These are phyloP conservation scores for Elaphurus davidianus DNA, from an alignment of 2,113 vertebrate species.

Conservation along the genomic window DNA sequence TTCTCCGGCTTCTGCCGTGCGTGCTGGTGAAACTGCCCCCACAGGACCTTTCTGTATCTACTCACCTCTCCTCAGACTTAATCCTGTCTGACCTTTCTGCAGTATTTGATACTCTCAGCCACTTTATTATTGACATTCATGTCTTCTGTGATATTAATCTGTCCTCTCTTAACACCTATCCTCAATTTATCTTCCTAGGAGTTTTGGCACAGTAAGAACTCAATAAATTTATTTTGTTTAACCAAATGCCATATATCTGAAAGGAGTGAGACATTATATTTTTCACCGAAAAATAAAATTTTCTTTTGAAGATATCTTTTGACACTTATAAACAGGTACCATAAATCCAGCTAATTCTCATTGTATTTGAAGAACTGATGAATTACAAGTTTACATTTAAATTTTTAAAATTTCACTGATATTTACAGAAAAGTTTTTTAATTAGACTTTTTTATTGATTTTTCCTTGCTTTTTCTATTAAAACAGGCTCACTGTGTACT, in stretches of 20 bases:
- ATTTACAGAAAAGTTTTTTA: conserved; percentile 21
- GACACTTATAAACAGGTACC: neutral
- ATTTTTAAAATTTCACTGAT: neutral
- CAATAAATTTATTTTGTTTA: neutral
- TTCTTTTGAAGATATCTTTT: neutral
- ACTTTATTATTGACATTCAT: neutral
- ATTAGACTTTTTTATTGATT: neutral
- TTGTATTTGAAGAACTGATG: conserved; percentile 23
- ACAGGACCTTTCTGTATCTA: neutral
- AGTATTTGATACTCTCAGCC: neutral
- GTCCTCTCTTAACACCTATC: neutral
- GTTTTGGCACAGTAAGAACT: neutral
- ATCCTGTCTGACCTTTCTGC: neutral
- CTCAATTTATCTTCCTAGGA: neutral
- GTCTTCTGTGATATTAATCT: neutral
- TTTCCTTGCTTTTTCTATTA: neutral
- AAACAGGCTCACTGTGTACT: neutral
- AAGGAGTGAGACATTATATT: neutral
- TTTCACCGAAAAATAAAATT: neutral
- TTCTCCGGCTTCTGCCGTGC: neutral
- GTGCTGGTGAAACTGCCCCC: neutral
- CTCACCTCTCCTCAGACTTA: neutral
- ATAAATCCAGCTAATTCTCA: neutral
- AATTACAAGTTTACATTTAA: neutral
- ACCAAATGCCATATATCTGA: neutral